A percentile compares a stretch with the other conserved stretches of the same genome.
These are phyloP conservation scores for Lagorchestes hirsutus DNA, from an alignment of 2,797 vertebrate species.

Conservation along the genomic window DNA sequence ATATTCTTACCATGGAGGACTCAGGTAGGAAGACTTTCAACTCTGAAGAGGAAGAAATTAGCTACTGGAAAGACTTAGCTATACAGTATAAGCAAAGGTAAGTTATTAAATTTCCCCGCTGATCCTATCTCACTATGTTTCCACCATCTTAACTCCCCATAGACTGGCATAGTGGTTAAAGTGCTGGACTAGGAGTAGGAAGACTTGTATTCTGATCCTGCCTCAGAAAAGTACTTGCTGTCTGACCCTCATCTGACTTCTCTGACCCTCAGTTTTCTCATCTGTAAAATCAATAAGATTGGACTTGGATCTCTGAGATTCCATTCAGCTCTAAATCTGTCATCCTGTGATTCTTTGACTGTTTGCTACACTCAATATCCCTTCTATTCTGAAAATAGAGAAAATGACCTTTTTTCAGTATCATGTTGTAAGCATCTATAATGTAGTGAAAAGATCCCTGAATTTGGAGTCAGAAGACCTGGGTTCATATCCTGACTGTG, in stretches of 20 bases:
- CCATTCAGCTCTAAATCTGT: neutral
- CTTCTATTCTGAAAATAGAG: neutral
- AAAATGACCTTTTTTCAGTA: neutral
- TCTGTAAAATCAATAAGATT: neutral
- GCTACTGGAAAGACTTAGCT: conserved; percentile 94
- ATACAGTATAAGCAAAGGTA: conserved; percentile 93
- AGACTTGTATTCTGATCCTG: neutral
- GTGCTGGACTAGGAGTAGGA: neutral
- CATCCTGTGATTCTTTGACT: neutral
- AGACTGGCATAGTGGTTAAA: neutral
- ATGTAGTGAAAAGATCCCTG: neutral
- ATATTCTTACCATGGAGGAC: conserved; percentile 82
- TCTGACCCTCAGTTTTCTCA: neutral
- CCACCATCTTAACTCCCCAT: neutral
- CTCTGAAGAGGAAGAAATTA: conserved; percentile 91
- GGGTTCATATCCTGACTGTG: neutral
- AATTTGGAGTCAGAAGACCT: neutral
- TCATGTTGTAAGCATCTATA: neutral
- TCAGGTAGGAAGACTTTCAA: conserved; percentile 85
- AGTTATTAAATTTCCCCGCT: conserved; percentile 4
- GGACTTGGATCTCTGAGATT: neutral
- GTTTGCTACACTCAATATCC: neutral
- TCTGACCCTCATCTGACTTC: neutral
- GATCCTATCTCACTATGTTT: neutral
- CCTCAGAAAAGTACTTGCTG: neutral